phyloP scores from a whole-genome alignment of 2,113 vertebrate species.

The zebrafish (Danio rerio) region DNA sequence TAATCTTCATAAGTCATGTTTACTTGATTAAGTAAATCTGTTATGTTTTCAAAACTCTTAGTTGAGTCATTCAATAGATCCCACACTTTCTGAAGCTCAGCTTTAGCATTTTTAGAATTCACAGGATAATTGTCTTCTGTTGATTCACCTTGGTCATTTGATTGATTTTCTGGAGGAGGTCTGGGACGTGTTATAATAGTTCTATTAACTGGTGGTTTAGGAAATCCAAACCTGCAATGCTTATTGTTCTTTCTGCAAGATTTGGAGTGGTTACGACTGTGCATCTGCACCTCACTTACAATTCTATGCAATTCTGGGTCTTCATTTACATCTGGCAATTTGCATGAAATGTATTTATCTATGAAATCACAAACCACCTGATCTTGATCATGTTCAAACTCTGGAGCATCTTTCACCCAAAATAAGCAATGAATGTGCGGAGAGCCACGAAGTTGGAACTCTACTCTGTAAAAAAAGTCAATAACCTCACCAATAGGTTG shows the following conservation, averaged over 20 bases:
- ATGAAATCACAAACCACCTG: conserved; percentile 30
- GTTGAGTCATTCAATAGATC: not conserved
- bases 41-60: not conserved
- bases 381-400: conserved; percentile 21
- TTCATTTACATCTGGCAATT: conserved; percentile 42
- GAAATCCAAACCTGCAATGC: conserved; percentile 55
- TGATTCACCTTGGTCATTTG: not conserved
- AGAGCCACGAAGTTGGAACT: conserved; percentile 52
- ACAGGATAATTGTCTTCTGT: not conserved
- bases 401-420: conserved; percentile 37
- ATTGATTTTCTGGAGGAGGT: not conserved
- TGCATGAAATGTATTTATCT: conserved; percentile 50
- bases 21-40: conserved; percentile 23
- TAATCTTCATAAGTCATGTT: conserved; percentile 21
- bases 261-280: conserved; percentile 55
- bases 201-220: conserved; percentile 38
- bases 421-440: conserved; percentile 42
- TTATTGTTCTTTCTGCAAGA: conserved; percentile 41
- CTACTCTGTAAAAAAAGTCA: conserved; percentile 48
- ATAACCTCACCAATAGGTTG: conserved; percentile 31
- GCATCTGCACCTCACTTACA: conserved; percentile 54
- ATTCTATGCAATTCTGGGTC: conserved; percentile 55
- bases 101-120: not conserved
- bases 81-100: not conserved
- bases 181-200: conserved; percentile 26